These are phyloP conservation scores for Lucilia cuprina DNA, from an alignment of 1,140 invertebrate genomes.

Conservation along the genomic window DNA sequence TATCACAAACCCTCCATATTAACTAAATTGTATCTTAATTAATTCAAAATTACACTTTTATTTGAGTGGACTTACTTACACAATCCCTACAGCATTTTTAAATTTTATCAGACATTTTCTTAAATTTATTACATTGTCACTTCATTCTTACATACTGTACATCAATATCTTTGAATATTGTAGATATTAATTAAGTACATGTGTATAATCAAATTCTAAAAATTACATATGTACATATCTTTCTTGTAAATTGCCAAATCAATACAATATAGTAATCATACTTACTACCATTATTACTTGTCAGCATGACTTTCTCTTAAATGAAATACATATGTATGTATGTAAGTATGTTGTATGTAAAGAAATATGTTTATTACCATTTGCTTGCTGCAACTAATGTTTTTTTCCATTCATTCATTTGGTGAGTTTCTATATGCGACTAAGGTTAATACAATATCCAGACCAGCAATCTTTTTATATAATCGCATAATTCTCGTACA, in stretches of 20 bases:
- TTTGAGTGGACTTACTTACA: too few species aligned
- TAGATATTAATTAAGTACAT: neutral
- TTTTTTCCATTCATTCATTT: neutral
- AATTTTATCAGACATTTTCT: too few species aligned
- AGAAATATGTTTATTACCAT: neutral
- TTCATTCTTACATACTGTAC: neutral
- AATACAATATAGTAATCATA: neutral
- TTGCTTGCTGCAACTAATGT: neutral
- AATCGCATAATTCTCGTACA: too few species aligned
- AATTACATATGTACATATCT: neutral
- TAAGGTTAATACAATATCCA: too few species aligned
- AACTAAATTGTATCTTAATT: too few species aligned
- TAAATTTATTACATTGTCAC: neutral
- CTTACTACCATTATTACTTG: neutral
- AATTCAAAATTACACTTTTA: too few species aligned
- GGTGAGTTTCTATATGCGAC: neutral
- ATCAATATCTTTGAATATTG: neutral
- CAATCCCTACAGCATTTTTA: too few species aligned
- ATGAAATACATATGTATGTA: neutral
- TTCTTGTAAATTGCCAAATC: neutral
- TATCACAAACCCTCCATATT: too few species aligned
- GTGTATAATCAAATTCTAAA: neutral
- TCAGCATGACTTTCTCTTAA: neutral
- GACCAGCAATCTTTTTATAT: too few species aligned
- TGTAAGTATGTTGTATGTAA: too few species aligned